Evolutionary conservation across 2,888 invertebrate genomes (phyloP), one percentile per base, ranked within the genome.

Genomic region (Synanthedon myopaeformis): DNA sequence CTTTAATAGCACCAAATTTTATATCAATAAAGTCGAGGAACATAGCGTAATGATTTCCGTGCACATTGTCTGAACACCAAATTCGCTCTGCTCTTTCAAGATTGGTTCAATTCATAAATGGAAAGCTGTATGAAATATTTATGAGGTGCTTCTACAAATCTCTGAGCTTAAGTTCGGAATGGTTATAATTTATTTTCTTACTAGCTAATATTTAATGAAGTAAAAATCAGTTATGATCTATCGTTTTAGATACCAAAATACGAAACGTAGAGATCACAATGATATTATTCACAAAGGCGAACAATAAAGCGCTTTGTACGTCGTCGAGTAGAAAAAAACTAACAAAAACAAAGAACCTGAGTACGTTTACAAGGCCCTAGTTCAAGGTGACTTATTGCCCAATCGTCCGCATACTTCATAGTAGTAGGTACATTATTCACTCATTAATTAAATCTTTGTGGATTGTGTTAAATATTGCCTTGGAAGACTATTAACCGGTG

Each of bases 391-490:
- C 6, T 6, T 10, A 35, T 45, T 41, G 41, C 14, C 50, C 53
- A 54, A 56, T 53, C 55, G 52, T 49, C 41, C 53, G 49, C 45
- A 53, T 51, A 19, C 28, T 53, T 53, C 51, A 19, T 49, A 52
- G 42, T 6, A 45, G 14, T 6, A 45, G 14, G 49, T 53, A 55
- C 53, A 55, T 50, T 51, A 50, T 53, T 49, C 52, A 52, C 50
- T 12, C 52, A 17, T 28, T 51, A 55, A 55, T 55, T 55, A 53
- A 51, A 48, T 49, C 53, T 53, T 48, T 50, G 49, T 54, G 53
- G 52, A 49, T 54, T 54, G 53, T 54, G 53, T 53, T 49, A 51
- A 54, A 57, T 52, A 55, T 23, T 52, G 19, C 51, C 51, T 52
- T 48, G 50, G 19, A n/a, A 35, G n/a, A 23, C 45, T 45, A 45